phyloP scores from a whole-genome alignment of 2,888 invertebrate species.

The Microctonus aethiopoides region DNA sequence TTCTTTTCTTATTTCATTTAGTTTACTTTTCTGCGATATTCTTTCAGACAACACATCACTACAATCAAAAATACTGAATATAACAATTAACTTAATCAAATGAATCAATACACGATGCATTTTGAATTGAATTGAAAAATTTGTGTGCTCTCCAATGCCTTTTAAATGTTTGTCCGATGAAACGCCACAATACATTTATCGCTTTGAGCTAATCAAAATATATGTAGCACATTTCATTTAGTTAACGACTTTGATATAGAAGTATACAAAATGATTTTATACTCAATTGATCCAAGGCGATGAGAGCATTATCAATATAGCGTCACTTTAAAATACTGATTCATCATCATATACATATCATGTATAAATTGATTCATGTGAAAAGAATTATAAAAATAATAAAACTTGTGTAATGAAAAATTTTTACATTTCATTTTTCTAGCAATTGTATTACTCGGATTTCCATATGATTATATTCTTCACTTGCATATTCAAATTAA shows the following conservation, averaged over 20 bases:
- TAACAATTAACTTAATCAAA: background rate
- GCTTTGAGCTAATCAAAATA: background rate
- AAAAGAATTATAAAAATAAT: background rate
- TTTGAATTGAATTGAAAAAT: background rate
- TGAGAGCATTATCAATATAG: background rate
- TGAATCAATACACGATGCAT: background rate
- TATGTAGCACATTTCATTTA: background rate
- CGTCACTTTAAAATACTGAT: background rate
- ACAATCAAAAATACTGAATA: background rate
- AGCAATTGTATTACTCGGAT: background rate
- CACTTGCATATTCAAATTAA: background rate
- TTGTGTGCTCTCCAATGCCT: background rate
- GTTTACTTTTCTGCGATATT: constrained; percentile 17
- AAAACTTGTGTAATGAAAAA: background rate
- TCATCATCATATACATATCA: background rate
- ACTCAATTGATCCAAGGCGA: background rate
- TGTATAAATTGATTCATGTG: background rate
- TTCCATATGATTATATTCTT: background rate
- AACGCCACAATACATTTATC: background rate
- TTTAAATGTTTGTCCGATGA: background rate
- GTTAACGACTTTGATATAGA: background rate
- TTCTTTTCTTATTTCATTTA: constrained; percentile 27
- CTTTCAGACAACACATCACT: background rate
- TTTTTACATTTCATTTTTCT: background rate
- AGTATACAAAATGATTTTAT: background rate